Conservation (phyloP, 1,140 invertebrate species). For the Colletes gigas region DNA sequence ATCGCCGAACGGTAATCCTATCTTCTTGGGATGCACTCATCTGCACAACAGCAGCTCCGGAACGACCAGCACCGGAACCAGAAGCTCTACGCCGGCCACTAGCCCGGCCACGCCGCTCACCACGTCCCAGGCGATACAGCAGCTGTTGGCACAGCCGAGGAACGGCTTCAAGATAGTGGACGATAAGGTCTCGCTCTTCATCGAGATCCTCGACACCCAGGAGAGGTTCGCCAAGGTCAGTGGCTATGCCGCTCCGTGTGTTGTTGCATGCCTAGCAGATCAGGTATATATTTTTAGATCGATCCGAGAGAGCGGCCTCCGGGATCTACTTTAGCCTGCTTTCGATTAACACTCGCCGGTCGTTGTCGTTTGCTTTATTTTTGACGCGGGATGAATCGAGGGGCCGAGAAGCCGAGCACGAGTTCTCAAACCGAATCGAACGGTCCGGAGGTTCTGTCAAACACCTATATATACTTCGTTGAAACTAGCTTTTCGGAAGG, state of each 20-base stretch:
- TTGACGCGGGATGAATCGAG: neutral
- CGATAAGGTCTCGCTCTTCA: constrained; percentile 88
- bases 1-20: constrained; percentile 79
- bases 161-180: constrained; percentile 89
- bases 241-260: constrained; percentile 20
- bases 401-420: neutral
- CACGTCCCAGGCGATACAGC: constrained; percentile 84
- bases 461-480: too few species aligned
- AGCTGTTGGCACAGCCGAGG: constrained; percentile 84
- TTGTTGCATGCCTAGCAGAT: neutral
- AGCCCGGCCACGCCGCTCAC: constrained; percentile 81
- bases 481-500: too few species aligned
- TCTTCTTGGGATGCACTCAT: constrained; percentile 81
- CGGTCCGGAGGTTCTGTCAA: too few species aligned
- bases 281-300: constrained; percentile 44
- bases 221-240: constrained; percentile 89
- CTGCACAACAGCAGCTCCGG: constrained; percentile 69
- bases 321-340: neutral
- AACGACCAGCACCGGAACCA: constrained; percentile 64
- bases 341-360: constrained; percentile 11
- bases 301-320: neutral
- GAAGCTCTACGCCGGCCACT: constrained; percentile 79
- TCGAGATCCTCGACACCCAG: constrained; percentile 90
- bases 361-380: constrained; percentile 25
- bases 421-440: too few species aligned